A percentile compares a stretch with the other conserved stretches of the same genome.
phyloP scores from a whole-genome alignment of 2,888 invertebrate species.

The Dinocampus coccinellae region DNA sequence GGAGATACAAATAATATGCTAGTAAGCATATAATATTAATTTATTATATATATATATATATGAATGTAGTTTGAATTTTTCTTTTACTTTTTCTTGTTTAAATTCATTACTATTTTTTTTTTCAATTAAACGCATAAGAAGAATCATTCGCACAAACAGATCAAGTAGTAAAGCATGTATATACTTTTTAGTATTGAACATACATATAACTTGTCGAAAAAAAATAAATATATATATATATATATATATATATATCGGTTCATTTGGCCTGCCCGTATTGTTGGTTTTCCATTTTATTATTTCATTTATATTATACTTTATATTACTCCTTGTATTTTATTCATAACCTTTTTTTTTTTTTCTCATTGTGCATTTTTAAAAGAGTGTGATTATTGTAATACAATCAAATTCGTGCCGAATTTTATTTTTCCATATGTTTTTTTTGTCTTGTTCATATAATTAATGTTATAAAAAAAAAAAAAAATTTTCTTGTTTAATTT shows the following conservation, averaged over 20 bases:
- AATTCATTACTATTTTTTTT: background rate
- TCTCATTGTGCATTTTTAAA: conserved; percentile 33
- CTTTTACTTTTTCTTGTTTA: background rate
- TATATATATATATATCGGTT: conserved; percentile 46
- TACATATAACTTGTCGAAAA: conserved; percentile 62
- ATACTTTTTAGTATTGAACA: conserved; percentile 45
- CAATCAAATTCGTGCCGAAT: background rate
- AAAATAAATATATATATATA: conserved; percentile 60
- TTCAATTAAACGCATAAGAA: conserved; percentile 31
- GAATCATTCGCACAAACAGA: conserved; percentile 57
- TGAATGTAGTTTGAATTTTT: background rate
- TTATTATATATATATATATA: background rate
- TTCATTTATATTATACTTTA: conserved; percentile 21
- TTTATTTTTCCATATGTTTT: background rate
- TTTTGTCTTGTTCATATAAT: background rate
- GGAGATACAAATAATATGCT: background rate
- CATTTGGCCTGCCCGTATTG: conserved; percentile 61
- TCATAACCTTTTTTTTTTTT: conserved; percentile 34
- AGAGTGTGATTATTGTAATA: conserved; percentile 12
- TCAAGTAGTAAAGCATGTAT: conserved; percentile 57
- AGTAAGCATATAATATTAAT: background rate
- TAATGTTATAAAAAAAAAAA: too few species aligned
- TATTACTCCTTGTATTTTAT: background rate
- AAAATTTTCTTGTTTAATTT: too few species aligned
- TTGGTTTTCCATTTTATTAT: conserved; percentile 60